These are phyloP conservation scores for Gari tellinella DNA, from an alignment of 2,888 invertebrate genomes.

Conservation along the genomic window DNA sequence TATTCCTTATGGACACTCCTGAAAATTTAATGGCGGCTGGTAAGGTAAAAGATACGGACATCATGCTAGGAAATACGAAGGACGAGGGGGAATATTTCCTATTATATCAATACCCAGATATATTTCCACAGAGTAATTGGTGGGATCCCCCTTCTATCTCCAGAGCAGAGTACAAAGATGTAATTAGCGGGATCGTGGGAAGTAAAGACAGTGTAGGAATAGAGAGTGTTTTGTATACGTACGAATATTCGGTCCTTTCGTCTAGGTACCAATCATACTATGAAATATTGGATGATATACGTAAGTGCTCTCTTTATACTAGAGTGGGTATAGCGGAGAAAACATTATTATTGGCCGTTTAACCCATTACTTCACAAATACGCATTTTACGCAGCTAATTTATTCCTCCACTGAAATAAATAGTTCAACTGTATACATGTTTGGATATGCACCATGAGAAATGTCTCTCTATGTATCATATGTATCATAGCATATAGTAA, in stretches of 20 bases:
- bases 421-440: no score
- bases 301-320: constrained; percentile 46
- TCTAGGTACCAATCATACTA: constrained; percentile 89
- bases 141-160: constrained; percentile 50
- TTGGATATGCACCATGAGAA: no score
- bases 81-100: constrained; percentile 98
- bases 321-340: no score
- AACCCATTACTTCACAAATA: no score
- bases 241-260: constrained; percentile 55
- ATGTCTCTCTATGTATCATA: no score
- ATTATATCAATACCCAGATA: constrained; percentile 87
- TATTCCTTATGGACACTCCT: constrained; percentile 94
- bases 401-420: no score
- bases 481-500: no score
- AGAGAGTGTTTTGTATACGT: constrained; percentile 63
- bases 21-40: constrained; percentile 93
- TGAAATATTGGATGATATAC: constrained; percentile 94
- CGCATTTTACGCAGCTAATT: no score
- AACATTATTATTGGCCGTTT: no score
- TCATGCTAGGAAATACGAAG: constrained; percentile 96
- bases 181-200: constrained; percentile 35
- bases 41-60: constrained; percentile 93
- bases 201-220: constrained; percentile 30
- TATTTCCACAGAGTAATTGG: constrained; percentile 45
- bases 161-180: constrained; percentile 47